A percentile compares a stretch with the other conserved stretches of the same genome.
phyloP scores from a whole-genome alignment of 2,888 invertebrate genomes.

The Cheilosia soror region DNA sequence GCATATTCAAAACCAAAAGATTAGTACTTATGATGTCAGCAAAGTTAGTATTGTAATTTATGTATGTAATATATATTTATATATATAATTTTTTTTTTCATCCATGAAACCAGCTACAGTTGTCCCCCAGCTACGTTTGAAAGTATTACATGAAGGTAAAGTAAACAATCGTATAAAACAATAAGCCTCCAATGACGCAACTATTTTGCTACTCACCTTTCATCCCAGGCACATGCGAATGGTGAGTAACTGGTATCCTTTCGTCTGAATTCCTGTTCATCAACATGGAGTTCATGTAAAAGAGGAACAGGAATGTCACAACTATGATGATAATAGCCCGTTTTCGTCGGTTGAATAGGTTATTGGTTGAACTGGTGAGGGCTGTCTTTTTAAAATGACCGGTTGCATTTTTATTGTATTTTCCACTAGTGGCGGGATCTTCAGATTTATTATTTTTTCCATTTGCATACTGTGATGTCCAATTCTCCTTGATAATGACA shows the following conservation, averaged over 20 bases:
- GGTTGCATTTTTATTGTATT: conserved; percentile 31
- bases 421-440: conserved; percentile 9
- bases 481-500: conserved; percentile 11
- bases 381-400: conserved; percentile 31
- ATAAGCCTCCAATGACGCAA: conserved; percentile 11
- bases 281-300: conserved; percentile 79
- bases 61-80: not conserved
- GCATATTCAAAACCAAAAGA: conserved; percentile 14
- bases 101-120: conserved; percentile 64
- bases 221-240: conserved; percentile 82
- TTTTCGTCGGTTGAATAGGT: conserved; percentile 62
- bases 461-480: conserved; percentile 6
- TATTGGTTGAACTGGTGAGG: conserved; percentile 28
- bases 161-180: conserved; percentile 39
- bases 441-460: conserved; percentile 13
- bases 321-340: conserved; percentile 69
- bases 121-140: conserved; percentile 52
- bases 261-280: conserved; percentile 77
- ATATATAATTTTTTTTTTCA: conserved; percentile 6
- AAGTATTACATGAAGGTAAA: conserved; percentile 57
- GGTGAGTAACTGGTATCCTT: conserved; percentile 79
- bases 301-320: conserved; percentile 76
- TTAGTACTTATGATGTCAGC: conserved; percentile 57
- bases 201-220: conserved; percentile 79
- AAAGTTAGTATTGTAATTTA: conserved; percentile 45